Conservation (phyloP, 2,797 vertebrate species). For the Poeciliopsis gracilis region DNA sequence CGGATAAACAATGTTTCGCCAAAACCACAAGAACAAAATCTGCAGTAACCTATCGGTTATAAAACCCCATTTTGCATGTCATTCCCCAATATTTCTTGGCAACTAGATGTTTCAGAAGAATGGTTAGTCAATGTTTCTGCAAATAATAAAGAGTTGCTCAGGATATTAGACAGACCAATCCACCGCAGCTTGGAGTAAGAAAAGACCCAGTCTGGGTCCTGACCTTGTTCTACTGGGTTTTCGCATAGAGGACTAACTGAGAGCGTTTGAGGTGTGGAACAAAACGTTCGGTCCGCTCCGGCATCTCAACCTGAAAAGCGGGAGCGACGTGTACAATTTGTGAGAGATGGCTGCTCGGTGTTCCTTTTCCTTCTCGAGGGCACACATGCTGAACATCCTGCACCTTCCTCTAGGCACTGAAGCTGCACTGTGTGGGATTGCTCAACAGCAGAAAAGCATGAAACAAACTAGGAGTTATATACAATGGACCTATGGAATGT, state of each 20-base stretch:
- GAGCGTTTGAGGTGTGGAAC: background rate
- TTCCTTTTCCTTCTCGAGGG: constrained; percentile 20
- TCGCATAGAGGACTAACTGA: constrained; percentile 14
- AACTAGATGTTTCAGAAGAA: constrained; percentile 23
- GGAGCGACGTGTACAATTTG: background rate
- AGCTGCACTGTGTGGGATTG: constrained; percentile 2
- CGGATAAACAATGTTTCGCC: background rate
- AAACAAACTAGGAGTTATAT: background rate
- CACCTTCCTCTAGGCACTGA: constrained; percentile 40
- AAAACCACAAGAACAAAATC: background rate
- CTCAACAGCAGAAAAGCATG: constrained; percentile 20
- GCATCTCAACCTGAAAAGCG: constrained; percentile 18
- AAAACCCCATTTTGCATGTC: constrained; percentile 14
- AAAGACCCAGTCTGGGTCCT: constrained; percentile 9
- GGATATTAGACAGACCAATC: constrained; percentile 1
- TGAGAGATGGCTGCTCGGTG: background rate
- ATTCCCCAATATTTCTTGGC: constrained; percentile 30
- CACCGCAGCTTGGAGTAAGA: background rate
- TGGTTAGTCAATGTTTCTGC: constrained; percentile 19
- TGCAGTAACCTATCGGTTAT: background rate
- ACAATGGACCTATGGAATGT: constrained; percentile 13
- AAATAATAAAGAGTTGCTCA: constrained; percentile 12
- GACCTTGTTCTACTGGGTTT: constrained; percentile 30
- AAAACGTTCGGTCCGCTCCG: constrained; percentile 18
- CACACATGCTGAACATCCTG: constrained; percentile 28